Evolutionary conservation across 1,140 invertebrate species (phyloP), one percentile per base, ranked within the genome.

Genomic region (Bombus vancouverensis): DNA sequence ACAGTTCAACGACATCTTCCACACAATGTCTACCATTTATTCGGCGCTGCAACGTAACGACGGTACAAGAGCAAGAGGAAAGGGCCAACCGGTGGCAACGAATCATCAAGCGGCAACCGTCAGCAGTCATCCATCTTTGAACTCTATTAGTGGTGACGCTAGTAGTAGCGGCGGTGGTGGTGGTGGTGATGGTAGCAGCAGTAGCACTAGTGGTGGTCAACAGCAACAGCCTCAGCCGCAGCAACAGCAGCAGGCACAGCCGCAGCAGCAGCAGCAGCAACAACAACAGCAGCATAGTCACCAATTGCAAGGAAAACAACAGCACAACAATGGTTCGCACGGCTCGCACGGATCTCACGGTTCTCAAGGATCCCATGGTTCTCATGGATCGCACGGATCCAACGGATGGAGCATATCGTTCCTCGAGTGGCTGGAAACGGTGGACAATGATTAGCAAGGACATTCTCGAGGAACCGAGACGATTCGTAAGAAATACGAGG

Each of bases 321-420:
- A 88, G 81, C 92, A 89, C 72, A 93, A 86, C 72, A 91, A 90
- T 77, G 83, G 81, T 44, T 87, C 81, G 32, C 79, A 57, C 25
- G 76, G 74, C 3, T 77, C 81, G 2, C 81, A 66, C 25, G 72
- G 84, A n/a, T 85, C 89, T 12, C 92, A 92, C 62, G 93, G 92
- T 47, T 90, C 88, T 44, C 92, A 93, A 74, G 91, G 91, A 73
- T 92, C 92, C 3, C 92, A 93, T 44, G 91, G 91, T 12, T 93
- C 93, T 12, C 76, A 91, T 82, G 86, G 85, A 57, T 86, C 79
- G 18, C 80, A 53, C 32, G 74, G 71, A 28, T 75, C 78, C 28
- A 72, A 86, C 13, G 65, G 81, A 39, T 78, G 47, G 32, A 39
- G 32, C 12, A 39, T 91, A 91, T 53, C 90, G 92, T 34, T 92